Percentiles rank a stretch among this genome's conserved stretches.
phyloP scores from a whole-genome alignment of 2,797 vertebrate genomes.

The Betta splendens region DNA sequence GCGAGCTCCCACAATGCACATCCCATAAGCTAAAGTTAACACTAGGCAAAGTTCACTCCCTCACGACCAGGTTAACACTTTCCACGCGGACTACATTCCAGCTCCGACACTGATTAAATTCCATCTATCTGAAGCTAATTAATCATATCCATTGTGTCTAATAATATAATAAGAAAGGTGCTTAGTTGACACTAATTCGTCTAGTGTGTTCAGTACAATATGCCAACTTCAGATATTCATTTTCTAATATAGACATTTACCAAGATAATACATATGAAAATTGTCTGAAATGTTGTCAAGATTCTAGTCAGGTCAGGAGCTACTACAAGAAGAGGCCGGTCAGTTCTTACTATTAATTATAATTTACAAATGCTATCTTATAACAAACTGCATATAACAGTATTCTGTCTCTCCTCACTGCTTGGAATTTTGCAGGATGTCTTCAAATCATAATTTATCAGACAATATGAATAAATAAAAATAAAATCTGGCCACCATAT shows the following conservation, averaged over 20 bases:
- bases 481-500: slow-evolving; percentile 55
- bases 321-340: neutral
- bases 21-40: slow-evolving; percentile 42
- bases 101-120: slow-evolving; percentile 62
- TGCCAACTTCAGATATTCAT: slow-evolving; percentile 61
- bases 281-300: slow-evolving; percentile 19
- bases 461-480: slow-evolving; percentile 30
- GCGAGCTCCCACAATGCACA: slow-evolving; percentile 52
- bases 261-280: slow-evolving; percentile 28
- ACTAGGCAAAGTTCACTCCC: slow-evolving; percentile 62
- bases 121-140: slow-evolving; percentile 71
- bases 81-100: slow-evolving; percentile 40
- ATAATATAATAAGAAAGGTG: slow-evolving; percentile 77
- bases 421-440: slow-evolving; percentile 39
- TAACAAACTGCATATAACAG: slow-evolving; percentile 5
- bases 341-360: neutral
- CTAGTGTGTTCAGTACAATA: slow-evolving; percentile 64
- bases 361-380: slow-evolving; percentile 4
- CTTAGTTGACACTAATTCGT: slow-evolving; percentile 78
- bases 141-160: slow-evolving; percentile 74
- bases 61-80: slow-evolving; percentile 31
- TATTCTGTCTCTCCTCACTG: slow-evolving; percentile 16
- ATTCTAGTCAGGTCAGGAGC: neutral
- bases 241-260: slow-evolving; percentile 56
- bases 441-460: slow-evolving; percentile 63